These are phyloP conservation scores for Alethe diademata DNA, from an alignment of 2,113 vertebrate genomes.

Conservation along the genomic window DNA sequence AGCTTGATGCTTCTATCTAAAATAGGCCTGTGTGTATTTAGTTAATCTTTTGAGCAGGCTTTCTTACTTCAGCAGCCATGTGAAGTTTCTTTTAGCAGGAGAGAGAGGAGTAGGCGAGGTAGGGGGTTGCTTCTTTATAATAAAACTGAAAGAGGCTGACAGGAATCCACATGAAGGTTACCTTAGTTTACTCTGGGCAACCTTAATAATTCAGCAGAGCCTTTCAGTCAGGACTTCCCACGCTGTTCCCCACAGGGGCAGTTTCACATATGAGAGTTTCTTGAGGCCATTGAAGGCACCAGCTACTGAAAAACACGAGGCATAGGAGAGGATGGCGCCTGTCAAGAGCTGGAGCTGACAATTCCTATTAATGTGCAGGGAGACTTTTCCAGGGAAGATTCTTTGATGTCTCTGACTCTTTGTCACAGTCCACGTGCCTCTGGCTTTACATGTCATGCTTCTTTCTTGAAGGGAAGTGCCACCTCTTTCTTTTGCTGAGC, in stretches of 20 bases:
- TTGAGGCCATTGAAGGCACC: neutral
- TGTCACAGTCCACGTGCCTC: neutral
- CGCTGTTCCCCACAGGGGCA: neutral
- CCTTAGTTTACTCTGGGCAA: constrained; percentile 4
- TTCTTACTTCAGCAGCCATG: constrained; percentile 13
- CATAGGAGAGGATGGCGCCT: neutral
- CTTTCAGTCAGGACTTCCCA: constrained; percentile 11
- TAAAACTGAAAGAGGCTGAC: neutral
- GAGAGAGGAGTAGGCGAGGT: constrained; percentile 6
- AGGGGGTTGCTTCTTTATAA: neutral
- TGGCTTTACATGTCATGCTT: neutral
- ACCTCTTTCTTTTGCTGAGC: neutral
- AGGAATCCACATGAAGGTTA: constrained; percentile 8
- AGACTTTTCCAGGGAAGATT: neutral
- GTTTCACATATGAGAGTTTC: neutral
- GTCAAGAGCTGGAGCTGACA: neutral
- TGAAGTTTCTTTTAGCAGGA: constrained; percentile 24
- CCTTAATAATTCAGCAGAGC: constrained; percentile 41
- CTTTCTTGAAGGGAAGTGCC: neutral
- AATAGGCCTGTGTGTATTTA: constrained; percentile 1
- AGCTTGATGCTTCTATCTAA: neutral
- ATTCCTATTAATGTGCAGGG: neutral
- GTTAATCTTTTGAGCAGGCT: neutral
- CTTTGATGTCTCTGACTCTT: neutral
- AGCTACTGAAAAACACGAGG: neutral